Conservation (phyloP, 2,113 vertebrate species). For the Colius striatus region DNA sequence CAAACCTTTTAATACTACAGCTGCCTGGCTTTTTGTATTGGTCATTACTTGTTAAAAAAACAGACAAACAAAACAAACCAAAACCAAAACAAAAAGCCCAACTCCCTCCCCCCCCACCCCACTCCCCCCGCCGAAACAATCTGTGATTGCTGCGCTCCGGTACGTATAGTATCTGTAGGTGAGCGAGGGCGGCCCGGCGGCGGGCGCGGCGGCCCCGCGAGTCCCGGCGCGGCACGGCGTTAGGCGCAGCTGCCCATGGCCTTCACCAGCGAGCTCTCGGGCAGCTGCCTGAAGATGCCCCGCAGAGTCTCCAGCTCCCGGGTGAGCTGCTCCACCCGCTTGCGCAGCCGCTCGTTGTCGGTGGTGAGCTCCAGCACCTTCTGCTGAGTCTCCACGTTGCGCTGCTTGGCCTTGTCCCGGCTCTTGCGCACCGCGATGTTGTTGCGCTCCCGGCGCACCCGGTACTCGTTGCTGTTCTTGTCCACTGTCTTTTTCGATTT, state of each 20-base stretch:
- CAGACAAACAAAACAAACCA: background rate
- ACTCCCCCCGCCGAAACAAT: background rate
- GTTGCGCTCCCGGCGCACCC: conserved; percentile 94
- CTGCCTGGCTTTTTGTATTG: conserved; percentile 55
- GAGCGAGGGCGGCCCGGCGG: background rate
- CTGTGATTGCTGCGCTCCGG: background rate
- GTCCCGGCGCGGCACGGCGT: conserved; percentile 3
- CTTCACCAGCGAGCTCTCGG: conserved; percentile 92
- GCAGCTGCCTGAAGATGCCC: conserved; percentile 96
- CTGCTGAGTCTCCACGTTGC: conserved; percentile 97
- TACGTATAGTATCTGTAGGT: background rate
- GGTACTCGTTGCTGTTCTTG: conserved; percentile 95
- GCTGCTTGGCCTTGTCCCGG: conserved; percentile 96
- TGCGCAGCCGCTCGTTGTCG: conserved; percentile 95
- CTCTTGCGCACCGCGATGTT: conserved; percentile 98
- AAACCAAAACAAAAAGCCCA: background rate
- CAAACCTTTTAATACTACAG: conserved; percentile 72
- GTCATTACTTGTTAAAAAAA: conserved; percentile 20
- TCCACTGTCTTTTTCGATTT: conserved; percentile 92
- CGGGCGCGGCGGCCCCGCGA: background rate
- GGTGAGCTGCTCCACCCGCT: conserved; percentile 94
- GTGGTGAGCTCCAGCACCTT: conserved; percentile 91
- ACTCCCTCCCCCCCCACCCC: background rate
- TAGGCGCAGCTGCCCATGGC: conserved; percentile 90
- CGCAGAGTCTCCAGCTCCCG: conserved; percentile 94